A percentile compares a stretch with the other conserved stretches of the same genome.
Evolutionary conservation across 1,140 invertebrate species (phyloP).

Genomic region (Drosophila takahashii): DNA sequence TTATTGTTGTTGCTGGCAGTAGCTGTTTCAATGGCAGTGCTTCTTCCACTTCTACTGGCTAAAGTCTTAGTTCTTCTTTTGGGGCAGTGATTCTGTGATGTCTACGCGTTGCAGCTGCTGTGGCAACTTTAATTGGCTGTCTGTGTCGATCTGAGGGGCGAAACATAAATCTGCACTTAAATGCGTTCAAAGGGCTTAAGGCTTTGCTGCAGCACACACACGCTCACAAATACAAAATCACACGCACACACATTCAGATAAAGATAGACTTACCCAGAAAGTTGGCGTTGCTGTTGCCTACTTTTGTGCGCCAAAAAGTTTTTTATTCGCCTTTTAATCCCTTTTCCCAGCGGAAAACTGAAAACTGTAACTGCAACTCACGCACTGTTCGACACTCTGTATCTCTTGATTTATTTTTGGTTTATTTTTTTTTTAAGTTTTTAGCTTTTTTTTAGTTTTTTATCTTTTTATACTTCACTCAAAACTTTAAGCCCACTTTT

Average conservation of each 20-base stretch:
- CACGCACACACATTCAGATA: background rate
- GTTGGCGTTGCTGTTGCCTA: constrained; percentile 9
- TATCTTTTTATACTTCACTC: background rate
- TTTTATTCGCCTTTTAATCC: constrained; percentile 12
- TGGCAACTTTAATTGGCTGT: constrained; percentile 52
- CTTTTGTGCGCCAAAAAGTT: constrained; percentile 31
- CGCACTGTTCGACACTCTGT: constrained; percentile 17
- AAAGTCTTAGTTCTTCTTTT: constrained; percentile 14
- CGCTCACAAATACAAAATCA: background rate
- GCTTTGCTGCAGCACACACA: background rate
- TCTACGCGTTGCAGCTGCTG: constrained; percentile 12
- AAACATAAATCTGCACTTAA: constrained; percentile 57
- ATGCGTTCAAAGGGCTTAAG: constrained; percentile 17
- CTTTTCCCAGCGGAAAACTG: background rate
- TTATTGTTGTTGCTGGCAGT: background rate
- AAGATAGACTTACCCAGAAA: background rate
- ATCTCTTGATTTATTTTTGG: background rate
- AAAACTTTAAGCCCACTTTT: constrained; percentile 16
- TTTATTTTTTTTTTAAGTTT: background rate
- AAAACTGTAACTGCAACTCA: background rate
- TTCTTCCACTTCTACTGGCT: constrained; percentile 18
- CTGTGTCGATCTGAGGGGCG: background rate
- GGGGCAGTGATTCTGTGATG: constrained; percentile 38
- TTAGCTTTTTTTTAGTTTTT: background rate
- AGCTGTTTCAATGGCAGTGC: constrained; percentile 8